A percentile compares a stretch with the other conserved stretches of the same genome.
Conservation (phyloP, 2,113 vertebrate genomes). For the Polyodon spathula region DNA sequence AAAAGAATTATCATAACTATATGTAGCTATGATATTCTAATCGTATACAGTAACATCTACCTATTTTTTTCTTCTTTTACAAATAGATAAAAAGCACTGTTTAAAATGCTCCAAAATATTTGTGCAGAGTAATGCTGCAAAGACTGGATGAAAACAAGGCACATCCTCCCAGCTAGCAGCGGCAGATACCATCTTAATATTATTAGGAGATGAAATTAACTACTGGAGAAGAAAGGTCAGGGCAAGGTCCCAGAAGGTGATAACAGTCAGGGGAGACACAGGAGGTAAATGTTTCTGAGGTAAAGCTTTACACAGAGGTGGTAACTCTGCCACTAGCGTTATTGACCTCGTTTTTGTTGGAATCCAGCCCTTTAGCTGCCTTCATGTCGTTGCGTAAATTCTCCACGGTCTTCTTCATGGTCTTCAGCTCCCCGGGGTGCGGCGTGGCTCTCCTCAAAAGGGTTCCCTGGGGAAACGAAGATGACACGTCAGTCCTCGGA, state of each 20-base stretch:
- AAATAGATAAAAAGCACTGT: slow-evolving; percentile 37
- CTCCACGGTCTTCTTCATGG: slow-evolving; percentile 91
- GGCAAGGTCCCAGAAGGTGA: slow-evolving; percentile 40
- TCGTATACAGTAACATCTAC: slow-evolving; percentile 61
- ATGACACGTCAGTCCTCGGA: neutral
- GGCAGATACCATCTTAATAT: slow-evolving; percentile 30
- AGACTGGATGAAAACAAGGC: slow-evolving; percentile 69
- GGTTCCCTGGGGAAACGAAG: slow-evolving; percentile 52
- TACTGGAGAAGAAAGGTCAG: slow-evolving; percentile 40
- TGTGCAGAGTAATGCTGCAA: slow-evolving; percentile 56
- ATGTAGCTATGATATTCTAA: slow-evolving; percentile 39
- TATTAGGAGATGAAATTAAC: slow-evolving; percentile 40
- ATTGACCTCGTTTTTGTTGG: slow-evolving; percentile 99
- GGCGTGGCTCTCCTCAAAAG: slow-evolving; percentile 87
- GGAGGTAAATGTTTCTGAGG: slow-evolving; percentile 65
- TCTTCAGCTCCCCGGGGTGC: slow-evolving; percentile 90
- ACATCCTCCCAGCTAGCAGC: slow-evolving; percentile 58
- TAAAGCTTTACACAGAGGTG: slow-evolving; percentile 84
- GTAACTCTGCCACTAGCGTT: slow-evolving; percentile 86
- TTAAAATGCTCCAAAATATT: slow-evolving; percentile 48
- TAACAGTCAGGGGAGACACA: slow-evolving; percentile 65
- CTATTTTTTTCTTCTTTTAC: slow-evolving; percentile 39
- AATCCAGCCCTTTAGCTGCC: slow-evolving; percentile 94
- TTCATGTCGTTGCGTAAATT: slow-evolving; percentile 91
- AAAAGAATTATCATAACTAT: slow-evolving; percentile 52